Evolutionary conservation across 2,888 invertebrate genomes (phyloP), one percentile per base, ranked within the genome.

Genomic region (Coremacera marginata): DNA sequence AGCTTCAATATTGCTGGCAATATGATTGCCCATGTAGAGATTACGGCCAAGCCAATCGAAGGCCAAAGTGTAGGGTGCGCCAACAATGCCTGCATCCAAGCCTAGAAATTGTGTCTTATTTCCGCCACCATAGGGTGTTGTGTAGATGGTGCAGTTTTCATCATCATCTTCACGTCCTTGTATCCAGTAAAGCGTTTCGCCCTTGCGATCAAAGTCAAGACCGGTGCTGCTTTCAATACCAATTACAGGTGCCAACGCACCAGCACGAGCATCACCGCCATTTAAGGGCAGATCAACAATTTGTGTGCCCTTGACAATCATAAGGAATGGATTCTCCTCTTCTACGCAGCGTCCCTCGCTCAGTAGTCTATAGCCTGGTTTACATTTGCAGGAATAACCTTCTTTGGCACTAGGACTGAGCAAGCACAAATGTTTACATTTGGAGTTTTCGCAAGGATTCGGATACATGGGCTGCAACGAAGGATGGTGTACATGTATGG

Each of bases 11-110:
- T 97, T 98, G 75, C 96, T 95, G 1, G 97, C 96, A 3, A 94
- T 91, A 52, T 94, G 93, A 86, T 98, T 98, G 34, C 96, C 97
- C 88, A 98, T 94, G 88, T 95, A 98, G 51, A 99, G 89, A 90
- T 99, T 99, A 75, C 98, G 91, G 4, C 98, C 98, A 27, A 98
- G 91, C 98, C 99, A 99, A 88, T 99, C 99, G 85, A 98, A 96
- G 0, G 98, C 98, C 57, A 99, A 93, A 0, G 96, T 93, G 51
- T 95, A 95, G 0, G 98, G 96, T 0, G 97, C 94, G 0, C 98
- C 97, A 9, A 97, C 94, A 68, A 98, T 92, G n/a, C 98, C 96
- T 1, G 93, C 92, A 83, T 95, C 95, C 5, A 91, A 89, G n/a
- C 94, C 94, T 7, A 97, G 91, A 88, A 97, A 95, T 83, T 94